Evolutionary conservation across 2,888 invertebrate genomes (phyloP).

Genomic region (Microplitis deprimator): DNA sequence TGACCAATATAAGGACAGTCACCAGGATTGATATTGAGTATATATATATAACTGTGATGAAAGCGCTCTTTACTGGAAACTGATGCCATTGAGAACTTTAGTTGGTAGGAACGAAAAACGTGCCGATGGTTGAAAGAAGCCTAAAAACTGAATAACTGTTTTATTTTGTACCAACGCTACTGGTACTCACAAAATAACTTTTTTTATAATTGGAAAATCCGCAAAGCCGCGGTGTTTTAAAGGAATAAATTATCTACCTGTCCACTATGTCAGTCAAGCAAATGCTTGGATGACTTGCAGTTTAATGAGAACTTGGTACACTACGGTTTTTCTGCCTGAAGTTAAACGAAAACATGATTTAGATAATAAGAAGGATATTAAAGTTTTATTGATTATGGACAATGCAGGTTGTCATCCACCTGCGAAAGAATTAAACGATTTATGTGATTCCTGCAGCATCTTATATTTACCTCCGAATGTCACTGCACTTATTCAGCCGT

Average conservation of each 20-base stretch:
- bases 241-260: slow-evolving; percentile 12
- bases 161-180: slow-evolving; percentile 56
- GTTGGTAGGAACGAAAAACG: slow-evolving; percentile 43
- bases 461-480: slow-evolving; percentile 34
- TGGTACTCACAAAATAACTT: slow-evolving; percentile 55
- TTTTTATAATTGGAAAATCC: slow-evolving; percentile 57
- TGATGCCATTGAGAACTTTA: slow-evolving; percentile 45
- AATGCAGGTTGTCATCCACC: slow-evolving; percentile 41
- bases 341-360: not conserved
- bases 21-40: slow-evolving; percentile 41
- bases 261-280: slow-evolving; percentile 30
- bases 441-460: slow-evolving; percentile 20
- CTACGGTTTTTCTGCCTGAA: slow-evolving; percentile 29
- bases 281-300: slow-evolving; percentile 33
- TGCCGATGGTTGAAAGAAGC: slow-evolving; percentile 50
- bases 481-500: slow-evolving; percentile 34
- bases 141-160: slow-evolving; percentile 54
- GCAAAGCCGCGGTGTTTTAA: slow-evolving; percentile 55
- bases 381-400: slow-evolving; percentile 39
- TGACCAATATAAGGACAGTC: slow-evolving; percentile 11
- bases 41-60: slow-evolving; percentile 53
- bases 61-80: slow-evolving; percentile 48
- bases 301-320: slow-evolving; percentile 29
- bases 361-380: slow-evolving; percentile 1
- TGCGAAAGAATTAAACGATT: slow-evolving; percentile 28